A percentile compares a stretch with the other conserved stretches of the same genome.
These are phyloP conservation scores for Scaptomyza tumidula DNA, from an alignment of 2,888 invertebrate species.

Conservation along the genomic window DNA sequence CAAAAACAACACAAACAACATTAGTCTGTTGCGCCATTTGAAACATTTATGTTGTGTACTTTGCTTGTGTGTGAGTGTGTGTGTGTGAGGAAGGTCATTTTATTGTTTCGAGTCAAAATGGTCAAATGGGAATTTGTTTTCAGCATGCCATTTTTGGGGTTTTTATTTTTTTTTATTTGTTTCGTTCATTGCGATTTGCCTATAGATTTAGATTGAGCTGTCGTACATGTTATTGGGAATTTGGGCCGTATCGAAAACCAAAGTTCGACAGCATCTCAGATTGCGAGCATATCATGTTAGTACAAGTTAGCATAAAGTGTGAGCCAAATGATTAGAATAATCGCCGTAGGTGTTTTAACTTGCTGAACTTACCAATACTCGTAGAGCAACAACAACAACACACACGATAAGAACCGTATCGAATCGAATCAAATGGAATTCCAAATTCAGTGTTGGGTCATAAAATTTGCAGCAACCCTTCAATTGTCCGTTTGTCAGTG, in stretches of 20 bases:
- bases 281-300: constrained; percentile 41
- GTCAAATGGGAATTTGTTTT: constrained; percentile 78
- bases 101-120: constrained; percentile 76
- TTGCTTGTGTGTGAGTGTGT: constrained; percentile 23
- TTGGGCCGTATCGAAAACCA: constrained; percentile 34
- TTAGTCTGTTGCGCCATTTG: constrained; percentile 71
- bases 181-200: constrained; percentile 42
- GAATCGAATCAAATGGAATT: constrained; percentile 19
- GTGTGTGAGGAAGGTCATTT: constrained; percentile 61
- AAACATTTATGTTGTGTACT: constrained; percentile 68
- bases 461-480: constrained; percentile 53
- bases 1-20: constrained; percentile 45
- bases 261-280: constrained; percentile 29
- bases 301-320: constrained; percentile 23
- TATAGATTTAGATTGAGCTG: constrained; percentile 78
- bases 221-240: constrained; percentile 66
- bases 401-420: constrained; percentile 26
- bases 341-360: constrained; percentile 69
- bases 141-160: constrained; percentile 15
- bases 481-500: constrained; percentile 36
- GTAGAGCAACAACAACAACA: neutral
- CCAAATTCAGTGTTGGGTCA: constrained; percentile 33
- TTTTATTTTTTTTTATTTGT: constrained; percentile 12
- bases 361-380: constrained; percentile 27
- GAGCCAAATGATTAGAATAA: constrained; percentile 76